Evolutionary conservation across 2,888 invertebrate species (phyloP), one percentile per base, ranked within the genome.

Genomic region (Scrobipalpa atriplicella): DNA sequence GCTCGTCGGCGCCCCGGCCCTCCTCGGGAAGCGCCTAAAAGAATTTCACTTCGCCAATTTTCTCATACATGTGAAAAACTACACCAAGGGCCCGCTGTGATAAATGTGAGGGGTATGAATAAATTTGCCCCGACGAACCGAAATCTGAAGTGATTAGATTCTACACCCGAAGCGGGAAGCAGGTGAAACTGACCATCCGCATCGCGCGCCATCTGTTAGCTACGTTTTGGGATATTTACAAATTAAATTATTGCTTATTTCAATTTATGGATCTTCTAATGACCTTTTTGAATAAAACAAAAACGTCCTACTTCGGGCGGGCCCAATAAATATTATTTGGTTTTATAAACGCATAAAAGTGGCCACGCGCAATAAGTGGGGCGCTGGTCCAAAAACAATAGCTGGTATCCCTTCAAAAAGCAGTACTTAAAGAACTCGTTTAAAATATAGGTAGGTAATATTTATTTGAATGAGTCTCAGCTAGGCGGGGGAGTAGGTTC

Each of bases 81-180:
- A 86, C 86, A 83, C 77, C 72, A 74, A 78, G 78, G 80, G 85
- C 83, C 83, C 74, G 80, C 84, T 83, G 84, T 89, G 89, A 89
- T 90, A 89, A 89, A 90, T 89, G 88, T 77, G 86, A 82, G 84
- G 84, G 87, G 86, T 88, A 90, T 90, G 90, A 91, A 91, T 90
- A 90, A 87, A 89, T 90, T 90, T 87, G 82, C 79, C 83, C 82
- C 80, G 79, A 78, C 75, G 78, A 77, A 79, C 79, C 78, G 74
- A 87, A 89, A 87, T 87, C 85, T 87, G 82, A 81, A 84, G 87
- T 85, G 86, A 90, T 91, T 89, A 90, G 87, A 79, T 81, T 80
- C 79, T 81, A 86, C 83, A 85, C 82, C 83, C 81, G 73, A 76
- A 79, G 80, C 79, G 69, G 67, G 73, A 70, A 73, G 79, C 89